Base-by-base conservation (phyloP, 1,140 invertebrate genomes). In the Telenomus remus region DNA sequence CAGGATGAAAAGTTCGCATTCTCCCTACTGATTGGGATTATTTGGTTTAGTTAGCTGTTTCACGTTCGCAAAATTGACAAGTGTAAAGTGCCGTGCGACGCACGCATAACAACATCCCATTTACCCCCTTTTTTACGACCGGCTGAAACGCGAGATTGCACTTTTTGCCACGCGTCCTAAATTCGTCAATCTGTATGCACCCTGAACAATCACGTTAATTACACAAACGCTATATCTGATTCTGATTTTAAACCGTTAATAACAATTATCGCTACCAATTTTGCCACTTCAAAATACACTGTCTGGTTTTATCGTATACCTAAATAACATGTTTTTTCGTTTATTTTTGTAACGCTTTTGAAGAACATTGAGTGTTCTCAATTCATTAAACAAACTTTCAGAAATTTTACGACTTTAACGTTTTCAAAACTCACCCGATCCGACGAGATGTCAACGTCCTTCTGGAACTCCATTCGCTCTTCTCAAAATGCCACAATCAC, bases 181-280 rank as follows among this genome's bases (percentile, higher is more conserved):
- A 27, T 27, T 27, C 19, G 19, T 27, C 19, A 27, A 1, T 27
- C 19, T 27, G 19, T 27, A 27, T 27, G 19, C 19, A 27, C 55
- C 39, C 59, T 54, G 70, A 79, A 82, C 79, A 79, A 83, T 81
- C 71, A 78, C 80, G 81, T 81, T 83, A 83, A 84, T 84, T 81
- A 82, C 79, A 78, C 59, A 44, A 76, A 81, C 74, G 79, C 82
- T 27, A n/a, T 80, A 81, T 82, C 80, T 83, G 82, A 84, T 81
- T 81, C 79, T 80, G 81, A 83, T 84, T 84, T 72, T 55, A 49
- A 69, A 49, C 61, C 79, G 76, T 83, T 82, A 83, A 83, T 83
- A 84, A 81, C 82, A 82, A 84, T 84, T 83, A 84, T 44, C 42
- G 55, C 12, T 14, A 33, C 69, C 82, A 79, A 76, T 79, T 72